A percentile compares a stretch with the other conserved stretches of the same genome.
Conservation (phyloP, 2,113 vertebrate genomes). For the Paramormyrops kingsleyae region DNA sequence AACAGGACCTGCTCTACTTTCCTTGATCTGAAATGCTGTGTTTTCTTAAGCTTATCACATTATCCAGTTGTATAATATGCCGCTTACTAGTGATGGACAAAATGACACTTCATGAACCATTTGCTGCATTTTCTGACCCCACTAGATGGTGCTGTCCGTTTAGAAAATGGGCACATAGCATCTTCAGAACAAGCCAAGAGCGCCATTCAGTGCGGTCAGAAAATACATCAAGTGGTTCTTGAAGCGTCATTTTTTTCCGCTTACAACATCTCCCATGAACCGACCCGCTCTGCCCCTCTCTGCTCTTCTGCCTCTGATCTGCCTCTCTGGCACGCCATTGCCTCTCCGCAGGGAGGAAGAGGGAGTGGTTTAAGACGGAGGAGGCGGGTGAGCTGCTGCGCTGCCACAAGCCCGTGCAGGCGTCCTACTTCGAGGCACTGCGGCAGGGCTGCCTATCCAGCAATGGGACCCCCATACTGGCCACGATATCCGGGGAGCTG, state of each 20-base stretch:
- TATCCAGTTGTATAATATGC: not conserved
- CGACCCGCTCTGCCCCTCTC: not conserved
- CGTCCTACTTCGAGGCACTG: slow-evolving; percentile 86
- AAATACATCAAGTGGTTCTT: not conserved
- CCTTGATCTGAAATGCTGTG: not conserved
- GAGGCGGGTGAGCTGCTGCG: slow-evolving; percentile 87
- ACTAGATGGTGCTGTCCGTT: not conserved
- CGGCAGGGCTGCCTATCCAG: slow-evolving; percentile 85
- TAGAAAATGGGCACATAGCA: not conserved
- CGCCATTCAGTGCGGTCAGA: not conserved
- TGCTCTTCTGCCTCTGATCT: not conserved
- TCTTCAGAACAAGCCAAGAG: not conserved
- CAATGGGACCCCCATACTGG: slow-evolving; percentile 85
- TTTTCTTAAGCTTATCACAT: not conserved
- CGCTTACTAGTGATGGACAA: not conserved
- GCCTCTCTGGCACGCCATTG: not conserved
- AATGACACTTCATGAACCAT: not conserved
- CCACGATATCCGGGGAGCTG: slow-evolving; percentile 64
- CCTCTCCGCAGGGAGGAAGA: slow-evolving; percentile 80
- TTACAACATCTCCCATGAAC: not conserved
- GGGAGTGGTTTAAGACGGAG: slow-evolving; percentile 97
- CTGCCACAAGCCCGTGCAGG: slow-evolving; percentile 95
- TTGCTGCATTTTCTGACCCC: not conserved
- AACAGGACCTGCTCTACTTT: not conserved
- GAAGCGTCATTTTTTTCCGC: not conserved